Evolutionary conservation across 2,113 vertebrate genomes (phyloP), one percentile per base, ranked within the genome.

Genomic region (Nerophis ophidion): DNA sequence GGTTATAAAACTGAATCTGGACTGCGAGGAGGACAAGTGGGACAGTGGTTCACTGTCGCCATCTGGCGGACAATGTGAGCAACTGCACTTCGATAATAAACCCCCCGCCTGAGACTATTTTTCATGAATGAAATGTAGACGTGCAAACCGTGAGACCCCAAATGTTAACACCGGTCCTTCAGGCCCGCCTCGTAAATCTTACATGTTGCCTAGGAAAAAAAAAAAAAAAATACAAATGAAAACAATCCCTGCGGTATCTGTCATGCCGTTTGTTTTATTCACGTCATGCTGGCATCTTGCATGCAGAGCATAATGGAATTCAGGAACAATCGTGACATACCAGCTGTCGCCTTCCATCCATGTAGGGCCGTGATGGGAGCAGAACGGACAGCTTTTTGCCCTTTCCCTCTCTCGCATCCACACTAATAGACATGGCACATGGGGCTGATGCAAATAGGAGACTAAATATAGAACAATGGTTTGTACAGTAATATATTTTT

Each of bases 331-430:
- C 35, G 45, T 77, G 74, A 63, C 70, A 74, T 64, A 64, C 64
- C 75, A 68, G 66, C 68, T 67, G 75, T 82, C 82, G 77, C 69
- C 62, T 75, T 52, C 19, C 46, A n/a, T n/a, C 71, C 65, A 79
- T 65, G 56, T 71, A 10, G 75, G 26, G 50, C 52, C 1, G 52
- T 82, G 77, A 84, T 74, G 69, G 51, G 63, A 68, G 52, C 58
- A 51, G 40, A 45, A 63, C 34, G 70, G 72, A 51, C 66, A 55
- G 68, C 61, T 57, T 77, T 62, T 17, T 62, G 55, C 63, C 60
- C 49, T 72, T 70, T 58, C 57, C 61, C 40, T 56, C 63, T 17
- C 69, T 44, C 60, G 54, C 63, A 62, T 55, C 19, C 51, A 26
- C 62, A 19, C 8, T 40, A 12, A 34, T 19, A 8, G 17, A 53